Evolutionary conservation across 1,140 invertebrate species (phyloP), one percentile per base, ranked within the genome.

Genomic region (Heterodera schachtii): DNA sequence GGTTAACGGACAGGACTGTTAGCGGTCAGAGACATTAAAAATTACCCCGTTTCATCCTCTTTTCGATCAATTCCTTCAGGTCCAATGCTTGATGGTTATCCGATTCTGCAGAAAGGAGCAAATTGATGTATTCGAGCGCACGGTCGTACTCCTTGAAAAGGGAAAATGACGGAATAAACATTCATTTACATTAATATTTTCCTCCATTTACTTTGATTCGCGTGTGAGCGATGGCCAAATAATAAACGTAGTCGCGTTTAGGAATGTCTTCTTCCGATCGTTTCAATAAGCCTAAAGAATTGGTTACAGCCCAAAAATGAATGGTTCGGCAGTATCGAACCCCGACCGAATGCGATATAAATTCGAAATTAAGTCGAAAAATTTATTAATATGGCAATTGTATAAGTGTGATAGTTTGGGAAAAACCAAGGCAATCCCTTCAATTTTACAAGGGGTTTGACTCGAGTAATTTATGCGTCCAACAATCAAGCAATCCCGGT

Each of bases 161-260:
- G 31, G 21, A 44, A 71, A 57, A 49, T 19, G 57, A n/a, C 21
- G 49, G 73, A 81, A 9, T 13, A 52, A 52, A 52, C 6, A 52
- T 11, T 19, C 19, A 64, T 2, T 19, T 11, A 67, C 16, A 60
- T 31, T 47, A 64, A 31, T 80, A 67, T 7, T 8, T 6, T 76
- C 82, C 83, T 31, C 31, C 31, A 31, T 31, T 84, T 64, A 92
- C 92, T 87, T 92, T 92, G 31, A 97, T 92, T 90, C 95, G 93
- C n/a, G 95, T 94, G 92, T 95, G 94, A 73, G 95, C 96, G 87
- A 98, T 93, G 1, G 95, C 94, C 90, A 98, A 92, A 91, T 96
- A 98, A 91, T 95, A 98, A 41, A 98, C 92, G 90, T 96, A 98
- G 92, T 98, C 96, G 82, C 96, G 91, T 89, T 94, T 94, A 47